Percentiles rank a stretch among this genome's conserved stretches.
Conservation (phyloP, 2,797 vertebrate genomes). For the Adelosebastes latens region DNA sequence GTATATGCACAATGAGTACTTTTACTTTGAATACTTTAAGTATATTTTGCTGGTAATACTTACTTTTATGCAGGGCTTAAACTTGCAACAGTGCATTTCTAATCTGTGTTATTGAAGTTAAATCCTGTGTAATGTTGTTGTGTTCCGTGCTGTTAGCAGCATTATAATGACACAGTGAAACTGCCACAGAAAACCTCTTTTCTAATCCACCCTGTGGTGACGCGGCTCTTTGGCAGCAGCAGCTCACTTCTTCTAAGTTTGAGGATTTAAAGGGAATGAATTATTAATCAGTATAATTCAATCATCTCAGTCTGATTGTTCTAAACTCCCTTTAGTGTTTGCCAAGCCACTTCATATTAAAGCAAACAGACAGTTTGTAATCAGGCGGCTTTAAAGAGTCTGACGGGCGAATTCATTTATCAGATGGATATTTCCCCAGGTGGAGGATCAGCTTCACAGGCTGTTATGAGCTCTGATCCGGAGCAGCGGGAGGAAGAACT, state of each 20-base stretch:
- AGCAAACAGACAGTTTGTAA: constrained; percentile 63
- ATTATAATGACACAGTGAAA: not conserved
- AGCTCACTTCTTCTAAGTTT: constrained; percentile 25
- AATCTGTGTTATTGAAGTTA: too few relatives aligned
- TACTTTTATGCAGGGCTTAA: too few relatives aligned
- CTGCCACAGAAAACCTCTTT: not conserved
- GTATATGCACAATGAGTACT: not conserved
- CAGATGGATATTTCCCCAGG: constrained; percentile 59
- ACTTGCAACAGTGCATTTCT: too few relatives aligned
- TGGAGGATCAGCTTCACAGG: constrained; percentile 15
- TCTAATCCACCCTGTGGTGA: not conserved
- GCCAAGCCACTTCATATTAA: constrained; percentile 54
- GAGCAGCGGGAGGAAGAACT: too few relatives aligned
- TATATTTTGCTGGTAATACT: too few relatives aligned
- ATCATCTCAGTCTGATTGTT: constrained; percentile 59
- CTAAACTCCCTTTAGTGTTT: constrained; percentile 54
- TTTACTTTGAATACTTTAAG: not conserved
- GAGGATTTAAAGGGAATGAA: constrained; percentile 62
- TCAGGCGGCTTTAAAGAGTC: constrained; percentile 61
- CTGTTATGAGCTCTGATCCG: constrained; percentile 48
- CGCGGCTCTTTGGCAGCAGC: not conserved
- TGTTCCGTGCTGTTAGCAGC: not conserved
- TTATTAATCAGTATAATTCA: constrained; percentile 69
- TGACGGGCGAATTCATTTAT: constrained; percentile 48
- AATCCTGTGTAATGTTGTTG: too few relatives aligned